Evolutionary conservation across 92 coral and sea anemone genomes (phyloP).

Genomic region (Phenganax marumi): DNA sequence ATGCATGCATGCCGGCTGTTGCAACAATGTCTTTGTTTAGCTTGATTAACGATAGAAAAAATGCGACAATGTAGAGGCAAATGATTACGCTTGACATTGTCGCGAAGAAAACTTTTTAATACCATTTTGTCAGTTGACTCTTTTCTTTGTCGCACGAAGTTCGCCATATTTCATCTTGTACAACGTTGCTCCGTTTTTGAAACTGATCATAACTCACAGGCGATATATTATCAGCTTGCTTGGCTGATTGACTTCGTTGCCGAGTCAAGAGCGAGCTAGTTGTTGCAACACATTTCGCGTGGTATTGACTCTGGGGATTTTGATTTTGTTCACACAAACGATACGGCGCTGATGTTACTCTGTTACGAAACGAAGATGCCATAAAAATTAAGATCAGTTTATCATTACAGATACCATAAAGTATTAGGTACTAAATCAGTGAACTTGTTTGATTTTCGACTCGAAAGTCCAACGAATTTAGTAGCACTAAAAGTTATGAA

Average conservation of each 20-base stretch:
- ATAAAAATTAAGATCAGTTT: background rate
- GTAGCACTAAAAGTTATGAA: background rate
- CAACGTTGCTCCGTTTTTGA: slow-evolving; percentile 71
- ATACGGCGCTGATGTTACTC: slow-evolving; percentile 78
- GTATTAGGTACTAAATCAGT: background rate
- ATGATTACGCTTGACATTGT: background rate
- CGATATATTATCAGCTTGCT: slow-evolving; percentile 42
- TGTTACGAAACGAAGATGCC: slow-evolving; percentile 55
- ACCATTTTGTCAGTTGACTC: slow-evolving; percentile 76
- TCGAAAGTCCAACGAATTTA: no score
- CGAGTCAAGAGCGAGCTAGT: slow-evolving; percentile 50
- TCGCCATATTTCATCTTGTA: slow-evolving; percentile 91
- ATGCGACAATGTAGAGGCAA: background rate
- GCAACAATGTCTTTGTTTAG: no score
- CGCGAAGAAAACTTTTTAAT: slow-evolving; percentile 24
- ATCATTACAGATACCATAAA: background rate
- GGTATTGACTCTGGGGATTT: slow-evolving; percentile 67
- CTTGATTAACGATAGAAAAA: no score
- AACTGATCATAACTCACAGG: slow-evolving; percentile 64
- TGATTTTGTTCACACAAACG: slow-evolving; percentile 68
- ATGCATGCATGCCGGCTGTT: no score
- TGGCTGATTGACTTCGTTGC: slow-evolving; percentile 80
- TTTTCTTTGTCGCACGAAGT: slow-evolving; percentile 78
- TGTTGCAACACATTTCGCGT: slow-evolving; percentile 65
- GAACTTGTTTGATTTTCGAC: no score